Evolutionary conservation across 53 echinoderm and acorn worm species (phyloP), one percentile per base, ranked within the genome.

Genomic region (Henricia sp.): DNA sequence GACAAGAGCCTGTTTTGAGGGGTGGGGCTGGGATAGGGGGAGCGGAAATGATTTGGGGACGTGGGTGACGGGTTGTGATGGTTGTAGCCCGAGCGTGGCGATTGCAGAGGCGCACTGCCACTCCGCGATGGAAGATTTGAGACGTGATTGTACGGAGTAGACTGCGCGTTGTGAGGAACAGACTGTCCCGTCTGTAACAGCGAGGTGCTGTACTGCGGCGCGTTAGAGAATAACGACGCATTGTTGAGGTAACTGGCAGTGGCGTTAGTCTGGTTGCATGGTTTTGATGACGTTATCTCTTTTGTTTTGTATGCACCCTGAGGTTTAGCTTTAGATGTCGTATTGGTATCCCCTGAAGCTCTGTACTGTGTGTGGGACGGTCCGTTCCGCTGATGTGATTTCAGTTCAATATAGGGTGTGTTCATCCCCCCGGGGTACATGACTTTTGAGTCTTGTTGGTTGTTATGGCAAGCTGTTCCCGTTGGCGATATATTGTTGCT

Each of bases 221-320:
- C 32, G 21, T 80, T 80, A 0, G 80, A 80, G 26, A 80, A 80
- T 21, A 80, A 46, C 21, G 80, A 80, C 48, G 80, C 80, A 50
- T 80, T 80, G 63, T 80, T 80, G 80, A 80, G 80, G 80, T 80
- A 80, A 64, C 80, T 80, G 64, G 78, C 78, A 35, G 78, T 78
- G 14, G 78, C 78, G 44, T 35, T 80, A 8, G 62, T 33, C 80
- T 80, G 50, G 33, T 19, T 32, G 50, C 44, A 80, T 2, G 80
- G 64, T 42, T 62, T 62, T 8, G 40, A 14, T 16, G 77, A 37
- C 17, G 77, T 19, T 6, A 42, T 48, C 24, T 80, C 64, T 33
- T 80, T 62, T 12, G 80, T 10, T 24, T 80, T 62, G 34, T 80
- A 64, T 34, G 64, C 46, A 32, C 62, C 80, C 46, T 63, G 10